Percentiles rank a stretch among this genome's conserved stretches.
phyloP scores from a whole-genome alignment of 2,113 vertebrate genomes.

The Malurus cyaneus region DNA sequence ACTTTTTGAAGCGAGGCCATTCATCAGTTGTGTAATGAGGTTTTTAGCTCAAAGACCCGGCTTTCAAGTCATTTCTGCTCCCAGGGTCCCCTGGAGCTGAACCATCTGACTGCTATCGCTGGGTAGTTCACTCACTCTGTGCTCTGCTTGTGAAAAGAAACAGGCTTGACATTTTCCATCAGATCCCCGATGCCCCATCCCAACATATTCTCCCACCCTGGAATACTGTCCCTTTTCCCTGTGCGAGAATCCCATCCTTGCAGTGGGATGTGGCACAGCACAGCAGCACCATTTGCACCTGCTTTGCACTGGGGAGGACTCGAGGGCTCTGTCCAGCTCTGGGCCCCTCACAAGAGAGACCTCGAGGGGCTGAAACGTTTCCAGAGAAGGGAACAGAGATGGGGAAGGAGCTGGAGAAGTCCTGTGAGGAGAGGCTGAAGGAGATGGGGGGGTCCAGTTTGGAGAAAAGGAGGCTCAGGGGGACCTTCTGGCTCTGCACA shows the following conservation, averaged over 20 bases:
- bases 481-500: neutral
- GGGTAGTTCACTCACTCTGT: neutral
- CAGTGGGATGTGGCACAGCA: neutral
- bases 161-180: no score
- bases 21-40: neutral
- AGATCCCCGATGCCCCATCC: neutral
- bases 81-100: neutral
- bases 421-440: neutral
- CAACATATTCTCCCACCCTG: neutral
- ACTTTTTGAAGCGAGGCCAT: conserved; percentile 46
- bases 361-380: neutral
- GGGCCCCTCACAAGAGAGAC: neutral
- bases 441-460: neutral
- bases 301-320: neutral
- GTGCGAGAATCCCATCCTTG: neutral
- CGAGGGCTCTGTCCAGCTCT: neutral
- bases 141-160: neutral
- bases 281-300: neutral
- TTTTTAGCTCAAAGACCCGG: neutral
- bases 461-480: neutral
- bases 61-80: conserved; percentile 24
- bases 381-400: neutral
- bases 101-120: neutral
- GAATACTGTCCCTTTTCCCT: neutral
- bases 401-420: neutral